A percentile compares a stretch with the other conserved stretches of the same genome.
These are phyloP conservation scores for Macrotrachela quadricornifera DNA, from an alignment of 1,140 invertebrate genomes.

Conservation along the genomic window DNA sequence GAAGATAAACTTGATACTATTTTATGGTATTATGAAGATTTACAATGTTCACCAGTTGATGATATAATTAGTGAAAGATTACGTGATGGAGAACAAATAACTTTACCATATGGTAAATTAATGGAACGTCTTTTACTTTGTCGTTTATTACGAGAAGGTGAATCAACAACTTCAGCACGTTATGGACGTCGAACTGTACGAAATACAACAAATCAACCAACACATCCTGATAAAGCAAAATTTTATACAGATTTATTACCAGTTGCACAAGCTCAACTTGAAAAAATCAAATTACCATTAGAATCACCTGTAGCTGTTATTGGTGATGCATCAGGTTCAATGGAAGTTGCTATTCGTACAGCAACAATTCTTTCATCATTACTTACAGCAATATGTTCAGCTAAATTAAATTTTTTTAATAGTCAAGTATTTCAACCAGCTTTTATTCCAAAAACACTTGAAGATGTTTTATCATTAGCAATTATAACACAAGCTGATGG, in stretches of 20 bases:
- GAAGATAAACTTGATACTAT: slow-evolving; percentile 17
- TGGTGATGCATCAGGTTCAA: slow-evolving; percentile 23
- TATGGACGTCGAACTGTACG: neutral
- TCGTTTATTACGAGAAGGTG: slow-evolving; percentile 11
- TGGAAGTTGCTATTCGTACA: slow-evolving; percentile 24
- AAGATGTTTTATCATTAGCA: slow-evolving; percentile 21
- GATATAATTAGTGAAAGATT: slow-evolving; percentile 15
- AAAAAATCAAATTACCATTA: slow-evolving; percentile 16
- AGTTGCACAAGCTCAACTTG: slow-evolving; percentile 16
- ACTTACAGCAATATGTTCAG: slow-evolving; percentile 18
- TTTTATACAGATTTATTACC: slow-evolving; percentile 14
- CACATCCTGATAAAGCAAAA: slow-evolving; percentile 9
- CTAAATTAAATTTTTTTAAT: slow-evolving; percentile 24
- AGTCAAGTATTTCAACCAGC: slow-evolving; percentile 13
- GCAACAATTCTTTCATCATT: slow-evolving; percentile 24
- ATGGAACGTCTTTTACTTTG: slow-evolving; percentile 20
- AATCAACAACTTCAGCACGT: slow-evolving; percentile 7
- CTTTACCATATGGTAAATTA: slow-evolving; percentile 19
- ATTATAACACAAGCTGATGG: slow-evolving; percentile 17
- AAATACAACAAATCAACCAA: neutral
- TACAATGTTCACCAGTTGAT: slow-evolving; percentile 18
- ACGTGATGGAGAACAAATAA: slow-evolving; percentile 11
- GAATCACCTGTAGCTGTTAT: slow-evolving; percentile 23
- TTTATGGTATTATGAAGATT: slow-evolving; percentile 25
- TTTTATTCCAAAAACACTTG: slow-evolving; percentile 17